phyloP scores from a whole-genome alignment of 2,113 vertebrate species.

The Heterotilapia buettikoferi region DNA sequence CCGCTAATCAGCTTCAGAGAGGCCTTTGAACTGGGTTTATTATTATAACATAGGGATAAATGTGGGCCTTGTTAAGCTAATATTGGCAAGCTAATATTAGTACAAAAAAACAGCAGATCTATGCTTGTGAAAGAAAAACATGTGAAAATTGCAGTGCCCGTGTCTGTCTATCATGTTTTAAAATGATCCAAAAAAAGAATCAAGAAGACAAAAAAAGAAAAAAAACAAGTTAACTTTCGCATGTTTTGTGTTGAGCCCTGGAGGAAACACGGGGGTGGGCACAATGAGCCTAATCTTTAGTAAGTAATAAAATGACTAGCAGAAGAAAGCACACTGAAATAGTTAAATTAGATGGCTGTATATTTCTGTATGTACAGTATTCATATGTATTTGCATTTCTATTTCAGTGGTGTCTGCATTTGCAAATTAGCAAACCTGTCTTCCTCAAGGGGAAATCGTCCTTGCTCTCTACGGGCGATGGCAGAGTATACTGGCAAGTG shows the following conservation, averaged over 20 bases:
- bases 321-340: background rate
- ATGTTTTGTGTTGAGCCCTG: constrained; percentile 15
- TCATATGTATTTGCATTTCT: background rate
- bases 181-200: constrained; percentile 1
- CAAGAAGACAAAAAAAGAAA: background rate
- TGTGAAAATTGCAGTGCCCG: background rate
- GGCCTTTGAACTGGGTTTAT: constrained; percentile 1
- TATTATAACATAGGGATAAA: constrained; percentile 21
- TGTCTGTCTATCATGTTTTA: background rate
- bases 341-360: background rate
- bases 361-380: background rate
- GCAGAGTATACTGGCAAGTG: constrained; percentile 88
- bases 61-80: constrained; percentile 4
- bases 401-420: background rate
- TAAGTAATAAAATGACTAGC: background rate
- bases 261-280: constrained; percentile 1
- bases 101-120: constrained; percentile 20
- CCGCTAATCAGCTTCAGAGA: constrained; percentile 18
- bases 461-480: constrained; percentile 83
- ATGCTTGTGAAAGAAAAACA: background rate
- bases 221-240: background rate
- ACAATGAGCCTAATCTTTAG: constrained; percentile 35
- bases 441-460: constrained; percentile 98
- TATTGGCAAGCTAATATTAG: constrained; percentile 3
- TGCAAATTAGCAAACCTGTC: constrained; percentile 80